Percentiles rank a stretch among this genome's conserved stretches.
phyloP scores from a whole-genome alignment of 2,113 vertebrate species.

The Sylvicapra grimmia region DNA sequence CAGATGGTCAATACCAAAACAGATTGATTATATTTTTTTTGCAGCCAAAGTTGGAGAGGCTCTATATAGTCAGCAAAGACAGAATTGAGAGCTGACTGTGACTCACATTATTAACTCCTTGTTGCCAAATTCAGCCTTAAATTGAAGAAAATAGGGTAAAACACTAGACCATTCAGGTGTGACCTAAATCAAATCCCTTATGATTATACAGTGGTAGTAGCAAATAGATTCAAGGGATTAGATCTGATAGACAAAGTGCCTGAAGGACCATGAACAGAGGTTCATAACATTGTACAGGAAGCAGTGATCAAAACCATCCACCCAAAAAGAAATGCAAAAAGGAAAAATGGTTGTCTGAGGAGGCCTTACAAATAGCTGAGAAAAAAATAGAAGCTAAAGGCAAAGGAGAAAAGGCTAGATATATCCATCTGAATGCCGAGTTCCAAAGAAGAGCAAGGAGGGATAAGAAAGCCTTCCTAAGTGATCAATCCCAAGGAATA shows the following conservation, averaged over 20 bases:
- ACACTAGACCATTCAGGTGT: neutral
- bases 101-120: neutral
- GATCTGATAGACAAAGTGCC: neutral
- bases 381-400: neutral
- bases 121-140: neutral
- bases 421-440: neutral
- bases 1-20: neutral
- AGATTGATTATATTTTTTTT: neutral
- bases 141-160: neutral
- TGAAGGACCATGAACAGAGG: neutral
- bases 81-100: neutral
- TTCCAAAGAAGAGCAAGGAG: neutral
- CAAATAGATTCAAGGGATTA: neutral
- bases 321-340: neutral
- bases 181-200: neutral
- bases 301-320: neutral
- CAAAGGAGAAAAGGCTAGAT: neutral
- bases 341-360: neutral
- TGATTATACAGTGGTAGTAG: neutral
- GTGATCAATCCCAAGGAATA: neutral
- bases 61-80: neutral
- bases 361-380: neutral
- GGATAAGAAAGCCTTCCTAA: neutral
- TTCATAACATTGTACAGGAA: neutral
- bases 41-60: neutral